A percentile compares a stretch with the other conserved stretches of the same genome.
Conservation (phyloP, 1,140 invertebrate genomes). For the Drosophila malerkotliana region DNA sequence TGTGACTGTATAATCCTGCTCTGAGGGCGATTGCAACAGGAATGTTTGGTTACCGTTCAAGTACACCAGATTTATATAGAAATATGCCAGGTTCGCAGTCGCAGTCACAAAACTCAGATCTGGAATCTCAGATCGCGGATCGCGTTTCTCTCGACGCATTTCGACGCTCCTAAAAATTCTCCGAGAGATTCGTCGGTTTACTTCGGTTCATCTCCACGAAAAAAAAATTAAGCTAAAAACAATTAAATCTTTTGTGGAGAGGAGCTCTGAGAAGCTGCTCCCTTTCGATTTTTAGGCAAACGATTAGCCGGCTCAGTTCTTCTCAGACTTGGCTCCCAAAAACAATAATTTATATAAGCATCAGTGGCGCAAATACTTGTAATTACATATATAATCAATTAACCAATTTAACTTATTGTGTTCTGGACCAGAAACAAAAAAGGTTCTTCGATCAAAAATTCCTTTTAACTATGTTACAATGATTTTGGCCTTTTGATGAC, state of each 20-base stretch:
- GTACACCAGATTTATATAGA: conserved; percentile 78
- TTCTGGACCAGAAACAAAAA: conserved; percentile 13
- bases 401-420: conserved; percentile 57
- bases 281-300: conserved; percentile 66
- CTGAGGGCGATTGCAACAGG: conserved; percentile 77
- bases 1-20: conserved; percentile 53
- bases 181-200: conserved; percentile 53
- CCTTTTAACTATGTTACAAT: neutral
- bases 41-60: conserved; percentile 74
- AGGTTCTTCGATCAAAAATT: conserved; percentile 33
- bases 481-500: conserved; percentile 21
- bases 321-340: conserved; percentile 21
- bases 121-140: conserved; percentile 50
- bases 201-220: conserved; percentile 44
- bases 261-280: conserved; percentile 49
- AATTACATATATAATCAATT: conserved; percentile 73
- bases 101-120: conserved; percentile 41
- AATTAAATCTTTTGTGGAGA: conserved; percentile 29
- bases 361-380: conserved; percentile 52
- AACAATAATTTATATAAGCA: conserved; percentile 39
- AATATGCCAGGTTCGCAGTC: conserved; percentile 62
- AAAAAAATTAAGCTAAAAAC: neutral
- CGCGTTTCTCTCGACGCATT: conserved; percentile 1
- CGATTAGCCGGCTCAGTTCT: conserved; percentile 35
- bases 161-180: conserved; percentile 48